Evolutionary conservation across 1,140 invertebrate species (phyloP).

Genomic region (Lepidurus apus): DNA sequence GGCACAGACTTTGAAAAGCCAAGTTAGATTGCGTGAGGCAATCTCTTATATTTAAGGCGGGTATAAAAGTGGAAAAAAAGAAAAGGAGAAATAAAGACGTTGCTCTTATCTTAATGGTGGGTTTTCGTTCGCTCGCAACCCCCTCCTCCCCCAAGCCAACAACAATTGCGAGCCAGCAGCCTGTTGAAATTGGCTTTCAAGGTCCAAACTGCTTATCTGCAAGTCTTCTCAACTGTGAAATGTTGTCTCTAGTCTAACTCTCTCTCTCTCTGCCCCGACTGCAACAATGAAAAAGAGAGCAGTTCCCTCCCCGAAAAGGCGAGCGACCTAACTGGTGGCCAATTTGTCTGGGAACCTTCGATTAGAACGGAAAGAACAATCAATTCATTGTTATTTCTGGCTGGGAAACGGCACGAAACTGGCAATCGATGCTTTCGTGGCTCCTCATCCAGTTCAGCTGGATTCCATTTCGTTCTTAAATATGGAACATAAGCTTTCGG

Average conservation of each 20-base stretch:
- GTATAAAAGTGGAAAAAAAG: background rate
- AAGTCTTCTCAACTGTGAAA: background rate
- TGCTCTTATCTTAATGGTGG: background rate
- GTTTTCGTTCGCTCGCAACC: background rate
- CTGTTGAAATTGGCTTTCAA: conserved; percentile 14
- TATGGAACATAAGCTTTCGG: no score
- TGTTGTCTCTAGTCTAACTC: background rate
- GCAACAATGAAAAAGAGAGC: no score
- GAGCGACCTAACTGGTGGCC: background rate
- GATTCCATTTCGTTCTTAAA: no score
- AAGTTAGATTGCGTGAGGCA: conserved; percentile 4
- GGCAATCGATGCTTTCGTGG: background rate
- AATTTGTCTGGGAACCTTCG: background rate
- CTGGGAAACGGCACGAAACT: background rate
- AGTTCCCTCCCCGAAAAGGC: no score
- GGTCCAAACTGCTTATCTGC: conserved; percentile 3
- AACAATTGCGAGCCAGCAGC: background rate
- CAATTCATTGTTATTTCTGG: background rate
- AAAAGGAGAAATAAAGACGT: background rate
- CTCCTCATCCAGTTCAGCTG: no score
- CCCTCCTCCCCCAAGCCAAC: background rate
- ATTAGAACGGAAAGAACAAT: background rate
- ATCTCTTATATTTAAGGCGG: background rate
- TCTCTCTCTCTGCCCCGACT: background rate
- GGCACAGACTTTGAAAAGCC: conserved; percentile 2